Percentiles rank a stretch among this genome's conserved stretches.
Conservation (phyloP, 2,888 invertebrate genomes). For the Ypsolopha scabrella region DNA sequence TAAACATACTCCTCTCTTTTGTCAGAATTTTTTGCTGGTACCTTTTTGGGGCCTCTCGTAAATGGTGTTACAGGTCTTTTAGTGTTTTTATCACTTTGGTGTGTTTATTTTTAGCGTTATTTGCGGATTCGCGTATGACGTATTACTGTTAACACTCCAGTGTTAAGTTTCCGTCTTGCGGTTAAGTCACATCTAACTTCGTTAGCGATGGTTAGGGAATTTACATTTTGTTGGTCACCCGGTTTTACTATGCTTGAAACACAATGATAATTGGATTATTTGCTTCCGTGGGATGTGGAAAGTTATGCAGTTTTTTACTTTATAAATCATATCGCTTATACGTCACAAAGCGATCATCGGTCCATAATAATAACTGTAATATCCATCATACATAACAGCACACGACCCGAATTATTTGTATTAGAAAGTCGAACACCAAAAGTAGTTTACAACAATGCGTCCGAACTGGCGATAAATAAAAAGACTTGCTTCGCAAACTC, state of each 20-base stretch:
- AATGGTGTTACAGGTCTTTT: not conserved
- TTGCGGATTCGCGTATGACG: too few relatives aligned
- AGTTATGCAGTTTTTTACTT: not conserved
- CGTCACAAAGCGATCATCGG: not conserved
- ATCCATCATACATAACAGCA: slow-evolving; percentile 13
- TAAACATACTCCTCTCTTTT: slow-evolving; percentile 40
- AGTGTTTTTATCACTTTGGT: not conserved
- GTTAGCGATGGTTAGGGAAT: too few relatives aligned
- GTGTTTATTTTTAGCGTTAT: too few relatives aligned
- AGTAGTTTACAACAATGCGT: slow-evolving; percentile 37
- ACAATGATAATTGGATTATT: too few relatives aligned
- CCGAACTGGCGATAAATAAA: slow-evolving; percentile 22
- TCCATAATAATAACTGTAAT: not conserved
- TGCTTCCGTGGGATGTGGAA: not conserved
- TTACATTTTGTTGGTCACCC: too few relatives aligned
- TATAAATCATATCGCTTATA: not conserved
- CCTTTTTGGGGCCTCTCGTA: slow-evolving; percentile 20
- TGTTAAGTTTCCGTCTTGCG: too few relatives aligned
- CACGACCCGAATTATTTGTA: slow-evolving; percentile 35
- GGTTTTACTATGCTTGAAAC: too few relatives aligned
- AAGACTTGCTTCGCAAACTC: slow-evolving; percentile 38
- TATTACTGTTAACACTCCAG: too few relatives aligned
- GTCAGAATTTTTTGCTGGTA: slow-evolving; percentile 23
- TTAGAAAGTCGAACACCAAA: slow-evolving; percentile 52
- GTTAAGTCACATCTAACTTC: too few relatives aligned